Evolutionary conservation across 2,888 invertebrate species (phyloP).

Genomic region (Morinoia aosen): DNA sequence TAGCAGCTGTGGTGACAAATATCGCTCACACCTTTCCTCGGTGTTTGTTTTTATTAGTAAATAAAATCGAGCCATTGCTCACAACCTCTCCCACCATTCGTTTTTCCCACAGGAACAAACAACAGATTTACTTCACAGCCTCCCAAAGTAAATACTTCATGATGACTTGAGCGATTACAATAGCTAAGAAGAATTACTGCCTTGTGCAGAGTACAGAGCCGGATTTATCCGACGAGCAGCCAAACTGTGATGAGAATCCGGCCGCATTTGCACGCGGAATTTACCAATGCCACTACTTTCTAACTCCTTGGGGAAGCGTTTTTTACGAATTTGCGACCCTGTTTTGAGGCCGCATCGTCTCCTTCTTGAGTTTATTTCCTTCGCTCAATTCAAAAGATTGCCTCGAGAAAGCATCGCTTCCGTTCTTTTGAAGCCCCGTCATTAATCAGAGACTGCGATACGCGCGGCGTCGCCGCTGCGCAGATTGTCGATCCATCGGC

Average conservation of each 20-base stretch:
- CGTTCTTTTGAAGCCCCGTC: slow-evolving; percentile 6
- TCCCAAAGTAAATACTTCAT: too few relatives aligned
- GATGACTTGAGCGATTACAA: not conserved
- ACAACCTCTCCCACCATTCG: not conserved
- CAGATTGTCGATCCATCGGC: not conserved
- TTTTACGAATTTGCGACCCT: not conserved
- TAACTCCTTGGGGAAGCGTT: not conserved
- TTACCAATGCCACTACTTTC: not conserved
- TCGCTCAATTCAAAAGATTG: not conserved
- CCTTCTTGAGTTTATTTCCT: not conserved
- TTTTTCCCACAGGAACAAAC: not conserved
- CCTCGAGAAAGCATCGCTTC: not conserved
- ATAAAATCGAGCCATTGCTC: not conserved
- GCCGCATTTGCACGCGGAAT: not conserved
- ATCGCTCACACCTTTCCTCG: too few relatives aligned
- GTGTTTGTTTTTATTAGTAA: too few relatives aligned
- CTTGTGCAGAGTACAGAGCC: not conserved
- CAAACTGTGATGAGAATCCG: not conserved
- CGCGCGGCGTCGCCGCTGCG: not conserved
- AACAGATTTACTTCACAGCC: not conserved
- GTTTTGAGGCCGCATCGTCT: not conserved
- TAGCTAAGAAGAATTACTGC: not conserved
- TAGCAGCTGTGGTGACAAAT: not conserved
- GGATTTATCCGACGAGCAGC: not conserved
- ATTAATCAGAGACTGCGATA: slow-evolving; percentile 25